Evolutionary conservation across 64 coral and sea anemone genomes (phyloP), one percentile per base, ranked within the genome.

Genomic region (Pocillopora damicornis): DNA sequence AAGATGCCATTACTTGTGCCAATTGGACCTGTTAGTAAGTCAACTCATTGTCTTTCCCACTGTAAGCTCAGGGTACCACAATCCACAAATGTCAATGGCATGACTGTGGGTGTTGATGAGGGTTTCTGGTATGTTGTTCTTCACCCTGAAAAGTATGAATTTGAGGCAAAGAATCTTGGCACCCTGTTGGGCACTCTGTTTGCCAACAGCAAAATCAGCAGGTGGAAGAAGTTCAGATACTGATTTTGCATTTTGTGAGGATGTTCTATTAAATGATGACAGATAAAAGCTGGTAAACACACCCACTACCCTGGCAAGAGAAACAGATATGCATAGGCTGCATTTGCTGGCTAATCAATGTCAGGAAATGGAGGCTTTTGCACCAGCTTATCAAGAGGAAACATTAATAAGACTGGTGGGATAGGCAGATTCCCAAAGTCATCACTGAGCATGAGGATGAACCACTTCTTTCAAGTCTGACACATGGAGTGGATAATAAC

Each of bases 231-330:
- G 76, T 1, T 26, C 15, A 35, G 87, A 88, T 68, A 75, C 87
- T 67, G 87, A 89, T 69, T 89, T 89, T 59, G 87, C 87, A 42
- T 89, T n/a, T n/a, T n/a, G n/a, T n/a, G n/a, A n/a, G n/a, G n/a
- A n/a, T n/a, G n/a, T n/a, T n/a, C n/a, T n/a, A n/a, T n/a, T n/a
- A n/a, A n/a, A n/a, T n/a, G n/a, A n/a, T n/a, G n/a, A n/a, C n/a
- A n/a, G n/a, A n/a, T 73, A 18, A 5, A 73, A 35, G 25, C 69
- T 23, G 20, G 69, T 35, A 23, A 0, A 73, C 69, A 73, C 69
- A 23, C 69, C 69, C 69, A 73, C 69, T 73, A 73, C 7, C 25
- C 69, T 17, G 0, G 69, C 69, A 1, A 76, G 87, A 65, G 59
- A 75, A 45, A 16, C 15, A 38, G 87, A 88, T 25, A 88, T 88